Base-by-base conservation (phyloP, 1,140 invertebrate genomes). In the Gonioctena quinquepunctata region DNA sequence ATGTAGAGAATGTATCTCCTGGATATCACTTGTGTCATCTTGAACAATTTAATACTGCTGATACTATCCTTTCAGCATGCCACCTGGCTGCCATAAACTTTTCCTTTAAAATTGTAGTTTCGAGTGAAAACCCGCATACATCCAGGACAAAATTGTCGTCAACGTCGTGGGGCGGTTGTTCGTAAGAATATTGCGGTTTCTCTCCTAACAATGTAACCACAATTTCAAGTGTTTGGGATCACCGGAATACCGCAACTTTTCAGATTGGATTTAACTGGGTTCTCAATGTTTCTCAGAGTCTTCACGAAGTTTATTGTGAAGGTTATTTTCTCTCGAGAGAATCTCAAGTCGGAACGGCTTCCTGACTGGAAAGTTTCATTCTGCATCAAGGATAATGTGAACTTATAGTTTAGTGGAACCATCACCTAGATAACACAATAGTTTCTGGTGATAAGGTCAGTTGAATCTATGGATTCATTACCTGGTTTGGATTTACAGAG, bases 251-350 rank as follows among this genome's bases (percentile, higher is more conserved):
- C 21, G 19, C 8, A 57, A 57, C 54, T 57, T 57, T 57, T 57
- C 54, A 57, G 54, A 57, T 57, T 57, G 54, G 54, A 57, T 57
- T 57, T 57, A 57, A 57, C 54, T 57, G 23, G 5, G 54, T 13
- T 57, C 54, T 21, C 54, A 11, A 13, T 57, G 54, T 57, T 57
- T 21, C 54, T 19, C 54, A 25, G 21, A 21, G 54, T 57, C 11
- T 57, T 57, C 54, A 13, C 21, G n/a, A 22, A 57, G 22, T 57
- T 57, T 57, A 57, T 57, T 57, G 54, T 57, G 22, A 57, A 57
- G 13, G 54, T 57, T 57, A 57, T 57, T 57, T 57, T 57, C 16
- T 57, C 19, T n/a, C n/a, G n/a, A n/a, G 54, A 57, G 54, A 2
- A 57, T 57, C 54, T 25, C 54, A 57, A 57, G 4, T 57, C 1